phyloP scores from a whole-genome alignment of 1,140 invertebrate genomes.

The Thaumatotibia leucotreta region DNA sequence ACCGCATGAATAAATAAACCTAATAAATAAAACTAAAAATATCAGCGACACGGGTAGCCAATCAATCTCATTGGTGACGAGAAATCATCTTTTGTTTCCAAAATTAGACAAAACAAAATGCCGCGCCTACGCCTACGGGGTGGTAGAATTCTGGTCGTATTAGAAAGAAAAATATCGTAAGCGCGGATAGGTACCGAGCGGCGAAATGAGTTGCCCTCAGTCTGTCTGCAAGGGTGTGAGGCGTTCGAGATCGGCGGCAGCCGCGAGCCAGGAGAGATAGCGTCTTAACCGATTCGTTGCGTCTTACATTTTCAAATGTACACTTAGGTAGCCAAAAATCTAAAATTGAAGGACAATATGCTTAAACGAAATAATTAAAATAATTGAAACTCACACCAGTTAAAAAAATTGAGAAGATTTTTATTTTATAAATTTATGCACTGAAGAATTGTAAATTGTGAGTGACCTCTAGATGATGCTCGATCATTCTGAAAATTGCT shows the following conservation, averaged over 20 bases:
- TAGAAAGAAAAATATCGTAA: constrained; percentile 72
- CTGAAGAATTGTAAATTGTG: no score
- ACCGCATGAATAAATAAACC: not conserved
- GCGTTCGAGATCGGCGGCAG: constrained; percentile 49
- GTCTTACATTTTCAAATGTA: no score
- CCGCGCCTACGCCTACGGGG: not conserved
- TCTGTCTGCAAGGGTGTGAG: constrained; percentile 64
- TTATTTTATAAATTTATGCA: no score
- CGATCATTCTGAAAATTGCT: no score
- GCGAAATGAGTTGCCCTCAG: constrained; percentile 73
- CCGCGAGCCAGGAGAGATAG: constrained; percentile 14
- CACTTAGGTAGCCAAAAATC: no score
- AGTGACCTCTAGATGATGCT: no score
- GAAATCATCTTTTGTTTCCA: not conserved
- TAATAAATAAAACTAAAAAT: not conserved
- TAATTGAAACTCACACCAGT: no score
- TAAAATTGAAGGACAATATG: no score
- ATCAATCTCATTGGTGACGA: not conserved
- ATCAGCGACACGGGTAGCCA: not conserved
- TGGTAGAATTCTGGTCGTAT: constrained; percentile 35
- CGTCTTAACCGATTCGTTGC: no score
- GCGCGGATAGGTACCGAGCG: constrained; percentile 66
- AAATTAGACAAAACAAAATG: constrained; percentile 1
- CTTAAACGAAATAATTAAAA: no score
- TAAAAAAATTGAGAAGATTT: no score